Evolutionary conservation across 2,113 vertebrate species (phyloP), one percentile per base, ranked within the genome.

Genomic region (Bubo scandiacus): DNA sequence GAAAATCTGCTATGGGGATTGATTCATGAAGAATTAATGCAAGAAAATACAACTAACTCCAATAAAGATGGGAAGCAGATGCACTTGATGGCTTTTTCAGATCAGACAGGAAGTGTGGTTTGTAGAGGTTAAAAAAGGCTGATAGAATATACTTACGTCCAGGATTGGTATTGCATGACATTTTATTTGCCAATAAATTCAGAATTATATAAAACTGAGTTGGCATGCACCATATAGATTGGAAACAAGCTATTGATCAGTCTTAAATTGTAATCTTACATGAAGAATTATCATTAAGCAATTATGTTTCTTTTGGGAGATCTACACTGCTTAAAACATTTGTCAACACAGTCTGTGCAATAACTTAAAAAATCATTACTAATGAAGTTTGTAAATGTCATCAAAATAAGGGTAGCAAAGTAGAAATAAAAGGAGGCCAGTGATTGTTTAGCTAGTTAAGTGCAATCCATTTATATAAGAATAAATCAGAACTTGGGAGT

Each of bases 281-380:
- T 55, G 55, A 94, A 81, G 63, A 94, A 92, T 74, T 81, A 75
- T 85, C 83, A 81, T 95, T 96, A 92, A 89, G 36, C 36, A 92
- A 70, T 90, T 90, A 77, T 79, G 30, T 67, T 96, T 67, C 61
- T 94, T 78, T 55, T 91, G 57, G 73, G 63, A 88, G 25, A 92
- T 34, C 65, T 86, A 63, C 23, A 47, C 29, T 84, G 40, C 38
- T 81, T 91, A 79, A 91, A 94, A 93, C 55, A 67, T 22, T 94
- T 70, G 63, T 86, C 68, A 81, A 72, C 42, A 51, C 13, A 52
- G 26, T 65, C 86, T 63, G 38, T 34, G 18, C 20, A 94, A 91
- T 52, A 91, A 49, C 38, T 95, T 96, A 63, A 58, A 81, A 89
- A 95, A 81, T 85, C 73, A 52, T 91, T 96, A 52, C 47, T 89